Percentiles rank a stretch among this genome's conserved stretches.
These are phyloP conservation scores for Cyanocitta stelleri DNA, from an alignment of 2,113 vertebrate species.

Conservation along the genomic window DNA sequence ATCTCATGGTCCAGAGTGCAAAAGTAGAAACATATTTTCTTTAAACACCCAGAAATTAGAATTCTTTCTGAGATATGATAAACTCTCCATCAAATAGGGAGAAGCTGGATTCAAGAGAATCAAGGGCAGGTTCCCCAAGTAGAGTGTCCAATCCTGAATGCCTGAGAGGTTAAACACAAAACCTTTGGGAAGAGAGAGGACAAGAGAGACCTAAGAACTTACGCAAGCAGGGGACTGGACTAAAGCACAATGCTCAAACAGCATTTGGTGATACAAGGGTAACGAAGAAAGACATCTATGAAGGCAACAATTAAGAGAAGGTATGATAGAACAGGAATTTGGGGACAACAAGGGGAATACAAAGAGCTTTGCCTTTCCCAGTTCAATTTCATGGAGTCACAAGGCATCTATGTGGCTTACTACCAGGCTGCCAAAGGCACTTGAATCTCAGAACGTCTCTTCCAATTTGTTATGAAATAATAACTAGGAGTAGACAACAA, in stretches of 20 bases:
- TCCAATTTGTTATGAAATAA: not conserved
- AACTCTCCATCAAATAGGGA: not conserved
- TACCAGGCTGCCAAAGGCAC: not conserved
- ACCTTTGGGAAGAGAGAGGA: not conserved
- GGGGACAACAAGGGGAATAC: not conserved
- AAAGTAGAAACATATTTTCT: not conserved
- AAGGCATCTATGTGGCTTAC: not conserved
- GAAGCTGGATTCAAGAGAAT: not conserved
- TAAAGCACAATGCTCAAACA: not conserved
- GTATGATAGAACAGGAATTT: not conserved
- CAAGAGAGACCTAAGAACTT: not conserved
- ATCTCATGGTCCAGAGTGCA: not conserved
- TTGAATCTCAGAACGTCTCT: not conserved
- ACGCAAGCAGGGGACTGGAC: not conserved
- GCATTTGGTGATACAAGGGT: not conserved
- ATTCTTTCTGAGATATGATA: not conserved
- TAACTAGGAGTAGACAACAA: not conserved
- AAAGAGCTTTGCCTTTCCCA: not conserved
- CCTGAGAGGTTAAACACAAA: not conserved
- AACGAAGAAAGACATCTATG: not conserved
- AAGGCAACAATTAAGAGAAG: not conserved
- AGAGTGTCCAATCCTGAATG: not conserved
- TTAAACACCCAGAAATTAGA: not conserved
- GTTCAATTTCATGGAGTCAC: not conserved
- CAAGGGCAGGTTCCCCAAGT: not conserved